A percentile compares a stretch with the other conserved stretches of the same genome.
Conservation (phyloP, 2,113 vertebrate species). For the Oxyura jamaicensis region DNA sequence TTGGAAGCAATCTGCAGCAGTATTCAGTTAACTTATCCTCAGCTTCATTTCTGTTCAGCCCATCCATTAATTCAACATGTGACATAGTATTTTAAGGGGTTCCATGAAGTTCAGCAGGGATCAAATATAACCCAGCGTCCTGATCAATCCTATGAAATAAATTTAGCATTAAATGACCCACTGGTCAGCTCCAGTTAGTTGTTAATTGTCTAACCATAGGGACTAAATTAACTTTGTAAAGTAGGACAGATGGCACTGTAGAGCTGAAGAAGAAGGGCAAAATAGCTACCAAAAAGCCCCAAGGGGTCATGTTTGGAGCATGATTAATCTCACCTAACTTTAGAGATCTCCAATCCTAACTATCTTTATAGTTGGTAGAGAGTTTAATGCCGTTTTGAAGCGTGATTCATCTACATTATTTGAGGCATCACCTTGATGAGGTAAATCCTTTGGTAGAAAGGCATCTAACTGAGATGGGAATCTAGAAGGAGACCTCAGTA, state of each 20-base stretch:
- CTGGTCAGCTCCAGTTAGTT: constrained; percentile 25
- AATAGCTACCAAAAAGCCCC: background rate
- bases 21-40: constrained; percentile 6
- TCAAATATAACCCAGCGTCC: constrained; percentile 35
- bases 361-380: background rate
- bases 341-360: background rate
- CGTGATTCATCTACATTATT: background rate
- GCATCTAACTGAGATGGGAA: background rate
- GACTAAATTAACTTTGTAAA: constrained; percentile 23
- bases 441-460: background rate
- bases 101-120: constrained; percentile 30
- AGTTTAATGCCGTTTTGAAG: background rate
- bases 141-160: constrained; percentile 62
- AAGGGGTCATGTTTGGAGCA: background rate
- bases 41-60: background rate
- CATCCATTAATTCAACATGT: constrained; percentile 41
- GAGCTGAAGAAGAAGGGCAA: constrained; percentile 10
- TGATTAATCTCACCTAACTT: constrained; percentile 8
- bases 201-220: constrained; percentile 47
- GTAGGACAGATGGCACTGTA: constrained; percentile 47
- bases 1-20: constrained; percentile 17
- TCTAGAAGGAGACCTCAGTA: background rate
- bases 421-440: background rate
- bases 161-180: constrained; percentile 40
- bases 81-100: constrained; percentile 20